Conservation (phyloP, 64 coral and sea anemone species). For the Astreopora myriophthalma region DNA sequence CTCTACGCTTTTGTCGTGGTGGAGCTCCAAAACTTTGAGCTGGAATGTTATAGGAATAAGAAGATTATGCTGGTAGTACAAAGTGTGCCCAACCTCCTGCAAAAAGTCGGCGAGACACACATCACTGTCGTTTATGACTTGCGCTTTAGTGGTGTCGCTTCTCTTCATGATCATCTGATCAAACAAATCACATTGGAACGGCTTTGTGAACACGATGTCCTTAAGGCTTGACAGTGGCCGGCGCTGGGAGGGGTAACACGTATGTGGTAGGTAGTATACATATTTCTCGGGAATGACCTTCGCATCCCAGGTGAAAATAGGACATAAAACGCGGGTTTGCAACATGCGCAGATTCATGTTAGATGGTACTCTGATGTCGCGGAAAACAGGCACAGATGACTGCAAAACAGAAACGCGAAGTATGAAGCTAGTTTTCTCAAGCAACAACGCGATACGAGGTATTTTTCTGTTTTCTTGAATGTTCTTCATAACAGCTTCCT, state of each 20-base stretch:
- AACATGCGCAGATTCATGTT: slow-evolving; percentile 12
- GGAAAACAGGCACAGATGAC: slow-evolving; percentile 24
- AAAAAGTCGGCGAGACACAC: background rate
- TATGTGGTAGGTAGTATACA: background rate
- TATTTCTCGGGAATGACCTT: background rate
- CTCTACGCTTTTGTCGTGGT: background rate
- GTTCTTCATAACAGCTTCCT: background rate
- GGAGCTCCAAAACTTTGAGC: background rate
- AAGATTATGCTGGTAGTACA: slow-evolving; percentile 13
- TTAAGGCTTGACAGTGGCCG: background rate
- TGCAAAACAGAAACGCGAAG: slow-evolving; percentile 7
- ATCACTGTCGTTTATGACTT: background rate
- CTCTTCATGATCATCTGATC: background rate
- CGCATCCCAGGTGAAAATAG: background rate
- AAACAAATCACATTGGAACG: background rate
- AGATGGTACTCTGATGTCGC: background rate
- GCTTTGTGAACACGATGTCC: background rate
- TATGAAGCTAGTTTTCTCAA: background rate
- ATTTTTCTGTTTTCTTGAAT: background rate
- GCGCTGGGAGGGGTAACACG: slow-evolving; percentile 1
- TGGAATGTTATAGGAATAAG: background rate
- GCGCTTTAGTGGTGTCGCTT: background rate
- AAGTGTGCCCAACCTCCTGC: background rate
- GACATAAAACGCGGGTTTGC: slow-evolving; percentile 17
- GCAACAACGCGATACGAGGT: background rate